Conservation (phyloP, 2,797 vertebrate species). For the Phrynocephalus vlangalii region DNA sequence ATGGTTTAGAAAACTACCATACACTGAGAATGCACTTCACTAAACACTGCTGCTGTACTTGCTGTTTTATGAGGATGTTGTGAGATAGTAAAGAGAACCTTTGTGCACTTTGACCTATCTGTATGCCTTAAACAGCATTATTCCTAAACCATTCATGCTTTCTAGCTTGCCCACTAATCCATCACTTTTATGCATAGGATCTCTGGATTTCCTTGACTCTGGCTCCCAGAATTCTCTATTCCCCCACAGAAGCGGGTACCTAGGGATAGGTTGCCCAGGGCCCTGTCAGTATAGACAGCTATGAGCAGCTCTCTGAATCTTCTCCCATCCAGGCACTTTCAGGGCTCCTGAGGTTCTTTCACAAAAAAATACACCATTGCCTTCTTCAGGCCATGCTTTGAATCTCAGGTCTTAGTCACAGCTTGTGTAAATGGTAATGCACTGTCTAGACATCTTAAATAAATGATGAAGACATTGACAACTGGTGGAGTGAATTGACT, state of each 20-base stretch:
- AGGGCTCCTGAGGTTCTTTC: background rate
- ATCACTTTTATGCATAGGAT: background rate
- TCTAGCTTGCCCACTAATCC: background rate
- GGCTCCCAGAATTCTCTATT: no score
- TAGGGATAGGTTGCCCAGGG: background rate
- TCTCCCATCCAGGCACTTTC: background rate
- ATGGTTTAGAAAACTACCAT: background rate
- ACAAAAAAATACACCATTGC: background rate
- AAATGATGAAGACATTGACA: conserved; percentile 70
- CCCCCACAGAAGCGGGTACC: background rate
- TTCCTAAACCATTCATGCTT: background rate
- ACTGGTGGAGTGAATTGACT: conserved; percentile 54
- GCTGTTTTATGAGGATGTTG: background rate
- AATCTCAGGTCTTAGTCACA: conserved; percentile 58
- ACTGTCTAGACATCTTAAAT: conserved; percentile 75
- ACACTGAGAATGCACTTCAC: background rate
- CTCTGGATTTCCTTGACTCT: no score
- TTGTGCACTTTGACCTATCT: background rate
- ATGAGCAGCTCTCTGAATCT: background rate
- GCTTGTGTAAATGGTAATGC: conserved; percentile 69
- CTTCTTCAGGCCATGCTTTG: background rate
- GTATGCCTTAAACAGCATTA: background rate
- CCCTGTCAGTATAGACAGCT: background rate
- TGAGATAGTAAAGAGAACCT: background rate
- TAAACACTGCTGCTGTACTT: background rate